These are phyloP conservation scores for Drosophila subpulchrella DNA, from an alignment of 1,140 invertebrate genomes.

Conservation along the genomic window DNA sequence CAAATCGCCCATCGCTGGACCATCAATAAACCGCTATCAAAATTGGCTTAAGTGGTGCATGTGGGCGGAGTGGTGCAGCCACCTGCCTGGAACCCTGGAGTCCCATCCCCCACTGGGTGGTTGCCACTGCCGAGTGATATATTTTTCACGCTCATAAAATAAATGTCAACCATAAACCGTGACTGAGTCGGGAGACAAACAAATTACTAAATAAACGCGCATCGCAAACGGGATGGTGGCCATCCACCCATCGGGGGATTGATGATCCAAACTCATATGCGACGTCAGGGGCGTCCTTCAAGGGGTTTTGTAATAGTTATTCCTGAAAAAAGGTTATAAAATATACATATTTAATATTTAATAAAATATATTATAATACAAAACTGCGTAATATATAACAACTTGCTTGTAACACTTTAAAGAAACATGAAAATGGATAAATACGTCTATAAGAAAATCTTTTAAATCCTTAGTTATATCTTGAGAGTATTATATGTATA, in stretches of 20 bases:
- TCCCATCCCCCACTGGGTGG: neutral
- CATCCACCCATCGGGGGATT: neutral
- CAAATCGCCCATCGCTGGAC: constrained; percentile 36
- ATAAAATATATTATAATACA: neutral
- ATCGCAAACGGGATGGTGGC: constrained; percentile 30
- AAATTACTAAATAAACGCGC: constrained; percentile 79
- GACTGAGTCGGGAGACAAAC: constrained; percentile 70
- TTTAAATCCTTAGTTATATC: no score
- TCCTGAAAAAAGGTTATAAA: neutral
- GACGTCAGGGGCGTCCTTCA: constrained; percentile 4
- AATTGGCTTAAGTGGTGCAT: constrained; percentile 68
- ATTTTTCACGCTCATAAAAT: constrained; percentile 82
- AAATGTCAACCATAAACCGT: constrained; percentile 80
- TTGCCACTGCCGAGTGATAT: constrained; percentile 46
- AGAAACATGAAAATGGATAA: no score
- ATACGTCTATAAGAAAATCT: no score
- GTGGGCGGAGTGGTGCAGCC: constrained; percentile 22
- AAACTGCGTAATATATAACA: no score
- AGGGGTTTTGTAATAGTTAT: neutral
- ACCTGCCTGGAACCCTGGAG: constrained; percentile 39
- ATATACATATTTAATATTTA: neutral
- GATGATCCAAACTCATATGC: constrained; percentile 25
- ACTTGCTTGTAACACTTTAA: no score
- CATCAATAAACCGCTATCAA: constrained; percentile 74
- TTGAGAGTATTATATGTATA: no score